Percentiles rank a stretch among this genome's conserved stretches.
These are phyloP conservation scores for Erebia ligea DNA, from an alignment of 2,888 invertebrate species.

Conservation along the genomic window DNA sequence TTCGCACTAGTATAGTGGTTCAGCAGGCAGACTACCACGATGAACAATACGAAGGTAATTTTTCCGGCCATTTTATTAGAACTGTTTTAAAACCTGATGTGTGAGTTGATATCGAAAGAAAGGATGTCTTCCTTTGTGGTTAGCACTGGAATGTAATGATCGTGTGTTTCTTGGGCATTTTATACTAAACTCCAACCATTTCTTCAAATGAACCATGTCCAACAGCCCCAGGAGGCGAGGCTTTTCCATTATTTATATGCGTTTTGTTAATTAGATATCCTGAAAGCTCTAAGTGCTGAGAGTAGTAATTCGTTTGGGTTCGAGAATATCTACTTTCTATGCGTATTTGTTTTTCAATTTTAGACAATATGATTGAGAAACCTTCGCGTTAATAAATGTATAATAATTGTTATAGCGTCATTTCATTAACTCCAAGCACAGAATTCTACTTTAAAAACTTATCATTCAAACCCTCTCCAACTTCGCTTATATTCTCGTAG, in stretches of 20 bases:
- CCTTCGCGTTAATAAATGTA: not conserved
- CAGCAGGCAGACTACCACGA: conserved; percentile 8
- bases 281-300: conserved; percentile 8
- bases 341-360: not conserved
- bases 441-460: conserved; percentile 66
- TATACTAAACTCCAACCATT: conserved; percentile 30
- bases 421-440: conserved; percentile 61
- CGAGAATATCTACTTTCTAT: not conserved
- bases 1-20: conserved; percentile 17
- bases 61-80: conserved; percentile 16
- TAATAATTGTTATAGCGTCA: conserved; percentile 44
- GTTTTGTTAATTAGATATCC: conserved; percentile 31
- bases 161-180: conserved; percentile 16
- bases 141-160: conserved; percentile 23
- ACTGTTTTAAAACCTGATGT: not conserved
- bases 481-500: conserved; percentile 71
- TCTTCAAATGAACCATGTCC: conserved; percentile 34
- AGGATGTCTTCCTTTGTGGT: not conserved
- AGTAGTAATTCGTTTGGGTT: not conserved
- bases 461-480: conserved; percentile 72
- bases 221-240: conserved; percentile 22
- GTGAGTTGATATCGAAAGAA: not conserved
- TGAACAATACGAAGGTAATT: conserved; percentile 13
- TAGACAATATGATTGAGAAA: not conserved
- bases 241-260: conserved; percentile 33